These are phyloP conservation scores for Agrilus cyanescens DNA, from an alignment of 2,888 invertebrate genomes.

Conservation along the genomic window DNA sequence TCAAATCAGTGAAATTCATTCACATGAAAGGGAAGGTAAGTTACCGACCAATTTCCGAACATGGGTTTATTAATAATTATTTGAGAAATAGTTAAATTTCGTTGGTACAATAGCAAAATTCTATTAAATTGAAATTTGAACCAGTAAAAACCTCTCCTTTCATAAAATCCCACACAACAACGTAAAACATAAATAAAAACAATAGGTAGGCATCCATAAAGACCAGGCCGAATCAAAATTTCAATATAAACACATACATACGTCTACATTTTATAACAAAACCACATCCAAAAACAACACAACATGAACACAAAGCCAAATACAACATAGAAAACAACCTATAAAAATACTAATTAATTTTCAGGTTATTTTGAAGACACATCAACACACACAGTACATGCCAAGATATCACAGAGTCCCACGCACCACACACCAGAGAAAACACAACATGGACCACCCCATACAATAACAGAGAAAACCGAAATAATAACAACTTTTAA, in stretches of 20 bases:
- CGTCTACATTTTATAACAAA: background rate
- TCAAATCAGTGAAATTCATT: conserved; percentile 37
- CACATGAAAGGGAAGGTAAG: conserved; percentile 40
- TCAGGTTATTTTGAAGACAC: conserved; percentile 34
- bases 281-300: background rate
- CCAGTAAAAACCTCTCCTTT: background rate
- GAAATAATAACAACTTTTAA: conserved; percentile 50
- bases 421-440: conserved; percentile 18
- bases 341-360: conserved; percentile 12
- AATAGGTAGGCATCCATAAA: background rate
- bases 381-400: conserved; percentile 32
- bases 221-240: conserved; percentile 5
- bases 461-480: conserved; percentile 36
- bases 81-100: conserved; percentile 1
- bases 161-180: background rate
- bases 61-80: too few species aligned
- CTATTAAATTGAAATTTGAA: conserved; percentile 17
- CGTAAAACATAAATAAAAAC: background rate
- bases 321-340: conserved; percentile 17
- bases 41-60: conserved; percentile 12
- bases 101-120: background rate
- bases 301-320: conserved; percentile 22
- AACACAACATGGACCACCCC: conserved; percentile 14
- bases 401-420: conserved; percentile 29
- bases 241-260: too few species aligned